Base-by-base conservation (phyloP, 2,888 invertebrate species). In the Heteropelma amictum region DNA sequence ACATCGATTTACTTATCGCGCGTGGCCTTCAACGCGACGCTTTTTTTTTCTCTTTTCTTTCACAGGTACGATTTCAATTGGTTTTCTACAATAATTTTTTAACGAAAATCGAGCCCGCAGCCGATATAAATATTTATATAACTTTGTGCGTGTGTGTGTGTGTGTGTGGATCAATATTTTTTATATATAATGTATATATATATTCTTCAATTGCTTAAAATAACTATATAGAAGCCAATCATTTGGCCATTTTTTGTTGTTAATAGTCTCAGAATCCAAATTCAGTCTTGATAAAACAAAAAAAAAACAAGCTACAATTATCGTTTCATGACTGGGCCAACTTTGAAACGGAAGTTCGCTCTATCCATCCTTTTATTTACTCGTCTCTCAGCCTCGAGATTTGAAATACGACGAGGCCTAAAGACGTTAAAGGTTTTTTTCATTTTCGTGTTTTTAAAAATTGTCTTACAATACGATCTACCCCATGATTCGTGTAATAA, bases 251-350 rank as follows among this genome's bases (percentile, higher is more conserved):
- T 74, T 74, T 60, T 61, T 54, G 26, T 67, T 68, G 58, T n/a
- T n/a, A 61, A 77, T 73, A 67, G 77, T 63, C 38, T 77, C 76
- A 72, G 72, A 79, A 80, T 72, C 68, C 77, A 77, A 79, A 72
- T 80, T 82, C 82, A 82, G 81, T 81, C 82, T 80, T 82, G 70
- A 80, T 72, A 81, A 78, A 84, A 82, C 78, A 78, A 80, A 77
- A 83, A 82, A 79, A 79, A 78, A 81, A 79, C 80, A 79, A 79
- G 77, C 73, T 80, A 63, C 54, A 35, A 56, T 78, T 72, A 79
- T 79, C 80, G 81, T 77, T 82, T 76, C 82, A 84, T 81, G 82
- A 83, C 83, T 63, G 82, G 83, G 83, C 80, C 83, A 81, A 83
- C 79, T 79, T 68, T 49, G 56, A 63, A 56, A 69, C 19, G 63